Base-by-base conservation (phyloP, 2,113 vertebrate genomes). In the Thunnus maccoyii region DNA sequence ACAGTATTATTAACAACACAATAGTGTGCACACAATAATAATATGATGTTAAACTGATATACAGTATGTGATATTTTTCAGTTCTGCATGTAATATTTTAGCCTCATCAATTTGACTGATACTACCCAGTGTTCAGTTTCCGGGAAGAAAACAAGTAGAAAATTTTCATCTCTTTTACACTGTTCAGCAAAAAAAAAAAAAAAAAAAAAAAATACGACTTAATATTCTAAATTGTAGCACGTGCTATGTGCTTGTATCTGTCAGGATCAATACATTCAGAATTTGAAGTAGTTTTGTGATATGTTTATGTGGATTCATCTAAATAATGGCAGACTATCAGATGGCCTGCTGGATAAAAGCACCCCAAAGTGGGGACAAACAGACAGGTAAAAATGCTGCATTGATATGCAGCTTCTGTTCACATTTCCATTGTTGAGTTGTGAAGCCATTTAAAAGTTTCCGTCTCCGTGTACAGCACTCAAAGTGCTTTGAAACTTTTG, bases 351-450 rank as follows among this genome's bases (percentile, higher is more conserved):
- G 72, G 63, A 88, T 90, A 90, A 91, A 92, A 88, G 88, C 85
- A 76, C 88, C 84, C 85, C 67, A 89, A 88, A 87, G 83, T 86
- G 87, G 85, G 66, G 86, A 94, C 84, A 94, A 92, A 94, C 89
- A 91, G 76, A 84, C 82, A 82, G 82, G 86, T 89, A 79, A 57
- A 90, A 91, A 86, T 32, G 55, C 3, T 48, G 66, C 87, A 88
- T 91, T 91, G 78, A 90, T 81, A 91, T 91, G 86, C 92, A 84
- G 82, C 81, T 72, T 84, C 72, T 67, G 75, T 72, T 83, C 88
- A 78, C 80, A 90, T 89, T 89, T 88, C 89, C 84, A 93, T 89
- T 78, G 69, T 57, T 82, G 84, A 86, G 82, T 69, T 90, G 84
- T 30, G 72, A 72, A 64, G 85, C 90, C 71, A 83, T 93, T 93